Evolutionary conservation across 2,888 invertebrate species (phyloP), one percentile per base, ranked within the genome.

Genomic region (Busseola fusca): DNA sequence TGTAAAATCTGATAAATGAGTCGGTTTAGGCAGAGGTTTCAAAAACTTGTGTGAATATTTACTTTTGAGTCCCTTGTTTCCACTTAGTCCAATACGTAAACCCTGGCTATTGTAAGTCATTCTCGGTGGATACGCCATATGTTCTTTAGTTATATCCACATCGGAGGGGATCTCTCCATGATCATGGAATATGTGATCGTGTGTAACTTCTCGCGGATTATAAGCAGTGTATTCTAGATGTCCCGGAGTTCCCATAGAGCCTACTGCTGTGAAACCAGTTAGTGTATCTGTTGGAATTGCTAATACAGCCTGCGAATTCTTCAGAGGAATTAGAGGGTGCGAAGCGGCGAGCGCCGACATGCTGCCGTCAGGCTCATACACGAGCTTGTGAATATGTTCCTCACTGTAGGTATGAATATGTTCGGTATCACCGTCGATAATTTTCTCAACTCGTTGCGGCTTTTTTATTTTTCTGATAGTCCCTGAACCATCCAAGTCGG

Each of bases 371-470:
- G 91, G 88, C 69, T 94, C 91, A 3, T 76, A 95, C 4, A 95
- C 87, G 70, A 95, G 85, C 83, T 96, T 96, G 78, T 96, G 96
- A 69, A 96, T 93, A 65, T 96, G 96, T 82, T 96, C 96, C 83
- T 96, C 96, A 77, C 93, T 96, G 76, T 95, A 96, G 0, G 95
- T 95, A 82, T 96, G 96, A 78, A 96, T 95, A 76, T 96, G 96
- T 88, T 96, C 96, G 78, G 94, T 95, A 85, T 96, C 93, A 73
- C 96, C 96, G 74, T 96, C 96, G 78, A 96, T 91, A 80, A 95
- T 95, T 91, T 96, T 96, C 89, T 96, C 96, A 60, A 96, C 92
- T 82, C 96, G 91, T 86, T 93, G 95, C 64, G 96, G 96, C 88
- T 94, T 95, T 78, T 87, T 94, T 18, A 94, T 89, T 86, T 94